A percentile compares a stretch with the other conserved stretches of the same genome.
phyloP scores from a whole-genome alignment of 2,113 vertebrate species.

The human (Homo sapiens) region GRCh38 chr5:125410001-125410500 shows the following conservation, averaged over 20 bases:
- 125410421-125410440: constrained; percentile 40
- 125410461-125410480: background rate
- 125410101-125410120: constrained; percentile 77
- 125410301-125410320: constrained; percentile 85
- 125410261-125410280: constrained; percentile 82
- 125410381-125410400: constrained; percentile 21
- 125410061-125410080: constrained; percentile 87
- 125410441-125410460: background rate
- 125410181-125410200: constrained; percentile 80
- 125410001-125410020: constrained; percentile 87
- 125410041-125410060: constrained; percentile 78
- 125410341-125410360: constrained; percentile 79
- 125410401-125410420: constrained; percentile 17
- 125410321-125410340: constrained; percentile 74
- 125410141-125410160: constrained; percentile 76
- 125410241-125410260: constrained; percentile 73
- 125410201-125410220: constrained; percentile 84
- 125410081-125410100: constrained; percentile 76
- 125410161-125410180: constrained; percentile 75
- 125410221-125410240: constrained; percentile 71
- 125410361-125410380: constrained; percentile 52
- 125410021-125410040: constrained; percentile 84
- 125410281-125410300: constrained; percentile 86
- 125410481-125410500: background rate
- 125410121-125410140: constrained; percentile 60